Evolutionary conservation across 2,113 vertebrate genomes (phyloP), one percentile per base, ranked within the genome.

Genomic region (Corydoras sp.): DNA sequence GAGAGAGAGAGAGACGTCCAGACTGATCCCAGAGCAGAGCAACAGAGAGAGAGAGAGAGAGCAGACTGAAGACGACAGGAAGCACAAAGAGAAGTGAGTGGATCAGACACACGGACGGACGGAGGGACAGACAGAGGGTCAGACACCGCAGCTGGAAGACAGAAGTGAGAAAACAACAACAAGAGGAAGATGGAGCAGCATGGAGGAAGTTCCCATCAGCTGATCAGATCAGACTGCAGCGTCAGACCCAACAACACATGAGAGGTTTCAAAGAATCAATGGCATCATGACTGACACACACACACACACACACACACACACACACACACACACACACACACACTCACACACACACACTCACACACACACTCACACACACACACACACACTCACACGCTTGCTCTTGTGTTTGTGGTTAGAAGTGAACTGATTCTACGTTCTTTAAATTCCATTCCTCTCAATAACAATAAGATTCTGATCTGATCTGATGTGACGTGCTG

Each of bases 161-260:
- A 43, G 35, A 43, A 43, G 35, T 43, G 55, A 70, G 11, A 51
- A 56, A 71, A 32, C 31, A 62, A 53, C 15, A 56, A 43, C 35
- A 8, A 63, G 71, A 73, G 74, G 68, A 74, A 73, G 62, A 65
- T 11, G 54, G n/a, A 55, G 13, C 29, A 71, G 32, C 64, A 55
- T 63, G 63, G 65, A 71, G 35, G 64, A 77, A 65, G 68, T 78
- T 32, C 55, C 64, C 69, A 78, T 75, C 76, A 72, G 58, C 62
- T 55, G 58, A 24, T 56, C 0, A 5, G 3, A 78, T 62, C 68
- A 75, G 56, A 63, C 51, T 50, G 30, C 72, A 54, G 10, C 13
- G 51, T 53, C 51, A 53, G 13, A 10, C 9, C 51, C 51, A 53
- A 53, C 5, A 43, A 43, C 4, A 43, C 35, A 43, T 53, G 51